Evolutionary conservation across 2,113 vertebrate genomes (phyloP).

Genomic region (Ptilorrhoa leucosticta): DNA sequence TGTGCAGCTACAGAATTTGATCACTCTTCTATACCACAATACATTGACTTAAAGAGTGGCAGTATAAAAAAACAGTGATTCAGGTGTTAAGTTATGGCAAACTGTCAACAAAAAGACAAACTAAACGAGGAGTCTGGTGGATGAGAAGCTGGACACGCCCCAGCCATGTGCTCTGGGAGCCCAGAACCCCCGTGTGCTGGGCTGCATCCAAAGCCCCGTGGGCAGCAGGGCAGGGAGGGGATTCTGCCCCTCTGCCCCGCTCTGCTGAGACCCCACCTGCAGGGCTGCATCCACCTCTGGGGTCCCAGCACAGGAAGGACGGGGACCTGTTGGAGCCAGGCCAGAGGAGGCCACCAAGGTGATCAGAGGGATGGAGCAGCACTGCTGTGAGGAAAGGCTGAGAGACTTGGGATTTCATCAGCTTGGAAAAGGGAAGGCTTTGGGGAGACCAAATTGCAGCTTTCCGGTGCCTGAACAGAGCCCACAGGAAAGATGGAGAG

Average conservation of each 20-base stretch:
- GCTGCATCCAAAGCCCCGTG: background rate
- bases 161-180: accelerated
- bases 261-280: background rate
- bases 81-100: background rate
- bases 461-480: accelerated
- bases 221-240: background rate
- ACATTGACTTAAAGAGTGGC: background rate
- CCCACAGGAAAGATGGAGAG: background rate
- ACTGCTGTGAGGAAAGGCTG: background rate
- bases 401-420: accelerated
- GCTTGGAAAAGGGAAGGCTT: accelerated
- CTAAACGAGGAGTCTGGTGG: background rate
- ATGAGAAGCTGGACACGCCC: background rate
- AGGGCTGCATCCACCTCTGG: background rate
- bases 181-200: background rate
- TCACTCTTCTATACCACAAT: background rate
- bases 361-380: background rate
- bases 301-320: background rate
- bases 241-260: background rate
- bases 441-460: accelerated
- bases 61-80: background rate
- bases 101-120: background rate
- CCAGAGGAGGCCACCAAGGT: background rate
- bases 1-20: background rate
- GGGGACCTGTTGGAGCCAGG: background rate